Conservation (phyloP, 2,888 invertebrate genomes). For the Ceriagrion tenellum region DNA sequence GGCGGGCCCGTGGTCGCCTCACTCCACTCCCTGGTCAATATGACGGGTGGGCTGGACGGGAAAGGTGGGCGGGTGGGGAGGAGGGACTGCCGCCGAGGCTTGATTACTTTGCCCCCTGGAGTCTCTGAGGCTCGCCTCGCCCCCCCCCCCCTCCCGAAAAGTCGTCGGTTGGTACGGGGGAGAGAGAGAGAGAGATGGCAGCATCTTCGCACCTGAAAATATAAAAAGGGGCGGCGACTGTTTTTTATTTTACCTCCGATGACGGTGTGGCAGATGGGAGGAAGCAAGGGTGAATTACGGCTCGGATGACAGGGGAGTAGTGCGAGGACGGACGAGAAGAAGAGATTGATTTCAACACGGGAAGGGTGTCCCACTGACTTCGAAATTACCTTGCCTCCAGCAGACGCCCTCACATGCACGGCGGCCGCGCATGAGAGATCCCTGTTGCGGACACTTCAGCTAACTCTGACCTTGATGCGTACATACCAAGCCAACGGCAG, state of each 20-base stretch:
- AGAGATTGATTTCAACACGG: not conserved
- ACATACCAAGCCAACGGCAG: not conserved
- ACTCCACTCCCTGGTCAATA: constrained; percentile 15
- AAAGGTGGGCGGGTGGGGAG: not conserved
- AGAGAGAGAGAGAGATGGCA: not conserved
- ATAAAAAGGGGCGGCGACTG: not conserved
- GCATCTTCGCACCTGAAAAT: not conserved
- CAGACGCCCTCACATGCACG: not conserved
- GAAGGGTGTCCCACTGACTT: not conserved
- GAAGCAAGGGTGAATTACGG: not conserved
- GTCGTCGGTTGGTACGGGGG: not conserved
- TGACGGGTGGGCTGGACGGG: not conserved
- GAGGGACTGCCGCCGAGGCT: not conserved
- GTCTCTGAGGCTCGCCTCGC: not conserved
- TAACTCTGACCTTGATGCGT: not conserved
- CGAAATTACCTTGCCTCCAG: not conserved
- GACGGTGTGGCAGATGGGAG: not conserved
- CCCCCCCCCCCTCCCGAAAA: not conserved
- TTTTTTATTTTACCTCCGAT: not conserved
- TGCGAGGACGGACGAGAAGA: not conserved
- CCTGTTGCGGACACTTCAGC: not conserved
- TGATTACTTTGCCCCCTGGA: constrained; percentile 7
- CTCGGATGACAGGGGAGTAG: not conserved
- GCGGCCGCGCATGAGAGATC: not conserved
- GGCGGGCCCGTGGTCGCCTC: not conserved